These are phyloP conservation scores for Drosophila anceps DNA, from an alignment of 2,888 invertebrate species.

Conservation along the genomic window DNA sequence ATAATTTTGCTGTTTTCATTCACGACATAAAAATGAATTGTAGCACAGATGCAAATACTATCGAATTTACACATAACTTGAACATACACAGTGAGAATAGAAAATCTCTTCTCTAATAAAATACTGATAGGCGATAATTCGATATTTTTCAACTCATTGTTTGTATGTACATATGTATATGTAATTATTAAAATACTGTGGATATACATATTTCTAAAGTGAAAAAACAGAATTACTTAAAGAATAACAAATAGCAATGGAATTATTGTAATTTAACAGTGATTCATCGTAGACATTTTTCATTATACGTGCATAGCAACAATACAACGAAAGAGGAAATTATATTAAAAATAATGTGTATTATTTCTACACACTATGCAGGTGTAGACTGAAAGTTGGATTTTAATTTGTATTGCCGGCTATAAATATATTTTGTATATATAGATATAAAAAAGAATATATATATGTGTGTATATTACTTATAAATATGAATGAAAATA, in stretches of 20 bases:
- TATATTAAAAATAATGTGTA: slow-evolving; percentile 12
- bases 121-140: slow-evolving; percentile 36
- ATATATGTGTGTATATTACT: background rate
- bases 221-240: slow-evolving; percentile 45
- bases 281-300: slow-evolving; percentile 11
- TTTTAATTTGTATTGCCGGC: slow-evolving; percentile 50
- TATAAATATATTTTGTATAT: slow-evolving; percentile 34
- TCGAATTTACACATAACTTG: background rate
- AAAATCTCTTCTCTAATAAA: slow-evolving; percentile 6
- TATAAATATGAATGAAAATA: slow-evolving; percentile 6
- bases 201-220: slow-evolving; percentile 60
- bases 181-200: slow-evolving; percentile 55
- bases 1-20: background rate
- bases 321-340: slow-evolving; percentile 11
- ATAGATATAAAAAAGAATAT: background rate
- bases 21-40: background rate
- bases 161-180: slow-evolving; percentile 55
- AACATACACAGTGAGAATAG: background rate
- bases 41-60: background rate
- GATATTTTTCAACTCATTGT: slow-evolving; percentile 44
- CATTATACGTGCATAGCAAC: slow-evolving; percentile 2
- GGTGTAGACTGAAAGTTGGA: slow-evolving; percentile 47
- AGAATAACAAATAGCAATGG: slow-evolving; percentile 21
- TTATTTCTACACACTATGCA: slow-evolving; percentile 29
- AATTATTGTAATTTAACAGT: slow-evolving; percentile 10